These are phyloP conservation scores for Pipa parva DNA, from an alignment of 2,113 vertebrate species.

Conservation along the genomic window DNA sequence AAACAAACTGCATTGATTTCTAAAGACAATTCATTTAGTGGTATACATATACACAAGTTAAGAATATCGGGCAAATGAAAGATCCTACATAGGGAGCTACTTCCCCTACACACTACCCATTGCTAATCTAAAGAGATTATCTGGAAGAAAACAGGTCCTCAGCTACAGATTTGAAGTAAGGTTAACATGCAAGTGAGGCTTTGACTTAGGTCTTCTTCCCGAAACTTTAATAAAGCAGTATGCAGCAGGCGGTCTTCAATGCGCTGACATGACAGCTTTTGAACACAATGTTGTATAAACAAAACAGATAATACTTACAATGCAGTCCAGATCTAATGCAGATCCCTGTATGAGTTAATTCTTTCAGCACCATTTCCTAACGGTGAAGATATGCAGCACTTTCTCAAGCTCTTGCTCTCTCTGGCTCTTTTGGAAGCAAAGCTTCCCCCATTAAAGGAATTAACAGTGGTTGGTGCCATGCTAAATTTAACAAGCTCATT, in stretches of 20 bases:
- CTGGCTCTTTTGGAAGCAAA: constrained; percentile 54
- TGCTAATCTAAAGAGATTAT: too few relatives aligned
- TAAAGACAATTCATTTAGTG: too few relatives aligned
- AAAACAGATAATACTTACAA: constrained; percentile 63
- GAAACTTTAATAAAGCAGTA: not conserved
- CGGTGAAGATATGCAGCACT: constrained; percentile 35
- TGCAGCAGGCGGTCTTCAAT: not conserved
- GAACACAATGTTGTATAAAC: not conserved
- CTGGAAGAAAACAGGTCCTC: not conserved
- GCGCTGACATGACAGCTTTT: constrained; percentile 3
- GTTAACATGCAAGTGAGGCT: not conserved
- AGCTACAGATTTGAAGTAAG: not conserved
- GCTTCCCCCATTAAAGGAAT: constrained; percentile 72
- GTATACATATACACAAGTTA: too few relatives aligned
- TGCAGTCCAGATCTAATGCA: constrained; percentile 52
- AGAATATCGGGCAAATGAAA: too few relatives aligned
- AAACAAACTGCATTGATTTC: too few relatives aligned
- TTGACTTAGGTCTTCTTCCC: not conserved
- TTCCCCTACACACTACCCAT: too few relatives aligned
- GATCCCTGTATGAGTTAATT: constrained; percentile 49
- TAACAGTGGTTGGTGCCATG: constrained; percentile 76
- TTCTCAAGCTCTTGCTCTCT: constrained; percentile 32
- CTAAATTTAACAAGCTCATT: constrained; percentile 86
- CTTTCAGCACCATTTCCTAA: constrained; percentile 50
- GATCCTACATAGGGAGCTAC: too few relatives aligned